A percentile compares a stretch with the other conserved stretches of the same genome.
Conservation (phyloP, 2,888 invertebrate species). For the Pseudoips prasinana region DNA sequence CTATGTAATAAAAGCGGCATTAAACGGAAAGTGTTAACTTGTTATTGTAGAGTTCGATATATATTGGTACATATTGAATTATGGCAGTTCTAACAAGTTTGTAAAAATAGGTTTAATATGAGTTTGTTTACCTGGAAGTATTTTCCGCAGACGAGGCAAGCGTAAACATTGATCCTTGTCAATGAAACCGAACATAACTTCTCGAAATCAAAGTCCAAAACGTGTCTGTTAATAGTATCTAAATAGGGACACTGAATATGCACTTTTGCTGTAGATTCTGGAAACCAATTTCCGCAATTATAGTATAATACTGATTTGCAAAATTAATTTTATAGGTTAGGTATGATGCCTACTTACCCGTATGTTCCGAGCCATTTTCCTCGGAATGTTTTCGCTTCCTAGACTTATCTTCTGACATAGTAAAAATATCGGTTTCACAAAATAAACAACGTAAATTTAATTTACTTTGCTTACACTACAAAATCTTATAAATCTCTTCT, state of each 20-base stretch:
- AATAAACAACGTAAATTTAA: too few species aligned
- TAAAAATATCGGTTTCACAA: too few species aligned
- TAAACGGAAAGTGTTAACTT: too few species aligned
- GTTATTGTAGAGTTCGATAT: too few species aligned
- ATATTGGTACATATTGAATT: too few species aligned
- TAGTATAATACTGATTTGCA: background rate
- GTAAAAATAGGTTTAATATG: too few species aligned
- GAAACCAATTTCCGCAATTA: constrained; percentile 22
- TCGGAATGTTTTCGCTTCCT: constrained; percentile 58
- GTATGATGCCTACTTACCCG: constrained; percentile 50
- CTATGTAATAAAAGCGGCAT: too few species aligned
- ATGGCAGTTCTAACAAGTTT: too few species aligned
- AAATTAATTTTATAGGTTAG: constrained; percentile 32
- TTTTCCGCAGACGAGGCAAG: constrained; percentile 99
- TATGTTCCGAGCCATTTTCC: constrained; percentile 46
- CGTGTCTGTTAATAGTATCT: constrained; percentile 98
- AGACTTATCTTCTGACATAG: constrained; percentile 43
- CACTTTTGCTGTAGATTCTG: constrained; percentile 52
- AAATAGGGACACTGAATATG: constrained; percentile 95
- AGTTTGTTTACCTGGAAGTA: constrained; percentile 87
- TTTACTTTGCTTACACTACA: too few species aligned
- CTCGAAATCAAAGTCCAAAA: constrained; percentile 99
- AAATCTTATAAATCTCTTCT: too few species aligned
- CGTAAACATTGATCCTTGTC: constrained; percentile 99
- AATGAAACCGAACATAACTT: constrained; percentile 98